Base-by-base conservation (phyloP, 2,888 invertebrate species). In the Drosophila nr. perissopoda region DNA sequence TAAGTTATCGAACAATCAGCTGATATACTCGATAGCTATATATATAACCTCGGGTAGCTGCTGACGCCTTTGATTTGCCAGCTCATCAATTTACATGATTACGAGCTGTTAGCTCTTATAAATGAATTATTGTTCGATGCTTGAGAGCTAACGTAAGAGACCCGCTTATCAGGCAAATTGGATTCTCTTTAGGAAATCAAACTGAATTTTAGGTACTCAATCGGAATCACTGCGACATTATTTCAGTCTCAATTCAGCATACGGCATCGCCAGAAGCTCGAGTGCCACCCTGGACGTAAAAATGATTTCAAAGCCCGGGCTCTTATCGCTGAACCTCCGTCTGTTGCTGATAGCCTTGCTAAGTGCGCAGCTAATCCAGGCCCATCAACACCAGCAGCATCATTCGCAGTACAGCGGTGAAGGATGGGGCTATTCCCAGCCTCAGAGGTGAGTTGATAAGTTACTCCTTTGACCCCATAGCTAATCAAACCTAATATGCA, bases 301-400 rank as follows among this genome's bases (percentile, higher is more conserved):
- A 18, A 90, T 86, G 86, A 48, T 53, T 54, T 64, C 33, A 21
- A 74, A 64, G 46, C 36, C 34, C 4, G 16, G 36, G 1, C 11
- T 58, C 82, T 82, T 89, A 90, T 90, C 90, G 40, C 49, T 70
- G 48, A 57, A 69, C 8, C 29, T 57, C 29, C 27, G 70, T 10
- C 34, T 61, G 38, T 27, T 89, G 57, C 60, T 77, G 83, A 84
- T 89, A 82, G 54, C 70, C 29, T 40, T 79, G 13, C 57, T 87
- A 57, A 63, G 59, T 72, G 72, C 74, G 67, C 91, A 85, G 7
- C 66, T 67, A 36, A 54, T 59, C 25, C 42, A 53, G 2, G 75
- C 89, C 46, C 59, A 62, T 27, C 70, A 70, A 0, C 58, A 70
- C n/a, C 70, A 70, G 2, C 49, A 62, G 4, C 48, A 84, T 79